Evolutionary conservation across 2,888 invertebrate species (phyloP).

Genomic region (Ethmia dodecea): DNA sequence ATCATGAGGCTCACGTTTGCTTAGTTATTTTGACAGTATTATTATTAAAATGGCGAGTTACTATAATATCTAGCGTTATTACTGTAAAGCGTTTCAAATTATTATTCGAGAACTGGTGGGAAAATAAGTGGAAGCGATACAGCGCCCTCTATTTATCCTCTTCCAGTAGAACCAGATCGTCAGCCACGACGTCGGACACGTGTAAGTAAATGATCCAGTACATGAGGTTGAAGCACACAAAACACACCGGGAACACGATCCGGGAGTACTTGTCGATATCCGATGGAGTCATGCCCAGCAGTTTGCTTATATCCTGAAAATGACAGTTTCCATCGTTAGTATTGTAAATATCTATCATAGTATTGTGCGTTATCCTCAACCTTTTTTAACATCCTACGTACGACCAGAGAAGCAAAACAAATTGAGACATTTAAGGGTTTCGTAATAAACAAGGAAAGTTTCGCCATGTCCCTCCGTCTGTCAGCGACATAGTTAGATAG

Average conservation of each 20-base stretch:
- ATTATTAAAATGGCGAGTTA: neutral
- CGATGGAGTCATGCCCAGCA: conserved; percentile 95
- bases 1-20: conserved; percentile 11
- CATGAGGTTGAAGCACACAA: conserved; percentile 99
- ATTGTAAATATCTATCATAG: too few species aligned
- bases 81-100: conserved; percentile 48
- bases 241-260: conserved; percentile 98
- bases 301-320: conserved; percentile 90
- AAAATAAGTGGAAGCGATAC: conserved; percentile 58
- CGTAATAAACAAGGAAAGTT: too few species aligned
- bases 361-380: too few species aligned
- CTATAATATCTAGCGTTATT: too few species aligned
- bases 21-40: conserved; percentile 10
- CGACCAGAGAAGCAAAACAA: too few species aligned
- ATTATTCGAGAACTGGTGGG: conserved; percentile 41
- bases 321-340: too few species aligned
- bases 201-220: conserved; percentile 98
- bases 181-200: conserved; percentile 96
- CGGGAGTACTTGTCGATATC: conserved; percentile 99
- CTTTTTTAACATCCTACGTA: too few species aligned
- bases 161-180: conserved; percentile 92
- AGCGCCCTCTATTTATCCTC: conserved; percentile 73
- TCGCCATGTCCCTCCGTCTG: too few species aligned
- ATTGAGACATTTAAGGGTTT: too few species aligned
- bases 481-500: too few species aligned